Base-by-base conservation (phyloP, 1,140 invertebrate genomes). In the Anastatus disparis region DNA sequence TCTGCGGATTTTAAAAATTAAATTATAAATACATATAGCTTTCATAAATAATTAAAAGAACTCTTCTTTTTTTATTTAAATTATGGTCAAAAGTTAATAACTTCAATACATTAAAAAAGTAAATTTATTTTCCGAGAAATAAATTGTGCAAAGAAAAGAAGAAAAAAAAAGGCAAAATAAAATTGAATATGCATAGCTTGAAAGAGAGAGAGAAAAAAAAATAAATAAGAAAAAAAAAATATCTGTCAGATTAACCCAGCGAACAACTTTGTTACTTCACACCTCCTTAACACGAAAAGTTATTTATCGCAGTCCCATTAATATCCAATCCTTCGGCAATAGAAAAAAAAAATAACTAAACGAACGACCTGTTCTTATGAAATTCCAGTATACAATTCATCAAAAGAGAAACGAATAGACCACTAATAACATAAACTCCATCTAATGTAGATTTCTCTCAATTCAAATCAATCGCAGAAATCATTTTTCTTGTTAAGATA, bases 401-500 rank as follows among this genome's bases (percentile, higher is more conserved):
- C 29, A 38, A n/a, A 35, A 12, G 22, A 68, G 22, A 38, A 38
- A 50, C 9, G 40, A 58, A 48, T 35, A 20, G 29, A 9, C 3
- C 4, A 17, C 40, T 44, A 29, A 56, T 67, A 55, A 29, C 40
- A 29, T 17, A 24, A 35, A 20, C 15, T 31, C 10, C 3, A 4
- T 20, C 27, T 46, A 67, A 67, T 56, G 20, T 67, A 50, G 27
- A 58, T 59, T 52, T 58, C 26, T 48, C 29, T 50, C 44, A 12
- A 48, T 58, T 58, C 42, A 9, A 68, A 27, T 68, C 65, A 68
- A 68, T 68, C 55, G 22, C 13, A 26, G 17, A 26, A 20, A 59
- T 22, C 27, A 68, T 59, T 68, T 68, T 68, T 68, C 55, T 59
- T 59, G 2, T n/a, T 44, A n/a, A n/a, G n/a, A n/a, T n/a, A n/a